A percentile compares a stretch with the other conserved stretches of the same genome.
Evolutionary conservation across 2,797 vertebrate species (phyloP).

Genomic region (Gastrophryne carolinensis): DNA sequence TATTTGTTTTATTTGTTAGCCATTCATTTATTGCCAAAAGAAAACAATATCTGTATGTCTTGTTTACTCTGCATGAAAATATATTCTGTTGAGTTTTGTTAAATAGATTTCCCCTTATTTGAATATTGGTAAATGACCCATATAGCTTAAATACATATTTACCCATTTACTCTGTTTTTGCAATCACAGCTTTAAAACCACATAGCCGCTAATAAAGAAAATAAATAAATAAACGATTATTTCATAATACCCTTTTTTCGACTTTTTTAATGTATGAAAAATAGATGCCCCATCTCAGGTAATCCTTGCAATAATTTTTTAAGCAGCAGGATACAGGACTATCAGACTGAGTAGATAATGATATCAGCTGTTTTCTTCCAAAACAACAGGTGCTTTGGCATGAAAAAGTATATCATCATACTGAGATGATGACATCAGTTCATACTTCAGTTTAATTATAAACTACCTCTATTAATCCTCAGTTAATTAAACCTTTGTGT

Average conservation of each 20-base stretch:
- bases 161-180: background rate
- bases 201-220: background rate
- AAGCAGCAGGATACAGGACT: slow-evolving; percentile 90
- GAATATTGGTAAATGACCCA: background rate
- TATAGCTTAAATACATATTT: background rate
- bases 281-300: slow-evolving; percentile 73
- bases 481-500: slow-evolving; percentile 79
- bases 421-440: slow-evolving; percentile 99
- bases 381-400: slow-evolving; percentile 99
- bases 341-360: slow-evolving; percentile 99
- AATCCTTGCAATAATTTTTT: slow-evolving; percentile 93
- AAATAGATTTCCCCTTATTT: background rate
- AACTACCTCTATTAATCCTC: slow-evolving; percentile 88
- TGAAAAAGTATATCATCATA: slow-evolving; percentile 92
- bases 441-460: slow-evolving; percentile 98
- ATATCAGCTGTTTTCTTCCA: slow-evolving; percentile 98
- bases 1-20: background rate
- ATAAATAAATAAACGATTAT: slow-evolving; percentile 25
- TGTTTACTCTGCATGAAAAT: background rate
- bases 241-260: slow-evolving; percentile 28
- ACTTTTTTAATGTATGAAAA: slow-evolving; percentile 48
- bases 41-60: background rate
- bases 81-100: background rate
- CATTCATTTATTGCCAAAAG: background rate
- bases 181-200: slow-evolving; percentile 1